phyloP scores from a whole-genome alignment of 1,140 invertebrate species.

The Dryas iulia region DNA sequence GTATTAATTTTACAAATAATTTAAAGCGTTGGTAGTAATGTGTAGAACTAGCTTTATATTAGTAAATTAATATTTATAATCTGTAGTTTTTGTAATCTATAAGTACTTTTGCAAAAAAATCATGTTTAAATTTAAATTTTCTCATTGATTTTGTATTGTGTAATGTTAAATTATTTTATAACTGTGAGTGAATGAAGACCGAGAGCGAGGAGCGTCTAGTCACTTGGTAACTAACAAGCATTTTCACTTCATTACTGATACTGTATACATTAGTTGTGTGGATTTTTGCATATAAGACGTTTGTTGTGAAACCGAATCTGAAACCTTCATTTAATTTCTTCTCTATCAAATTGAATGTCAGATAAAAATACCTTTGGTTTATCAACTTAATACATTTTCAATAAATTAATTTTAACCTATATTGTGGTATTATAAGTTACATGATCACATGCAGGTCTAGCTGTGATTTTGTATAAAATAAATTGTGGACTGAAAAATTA shows the following conservation, averaged over 20 bases:
- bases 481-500: no score
- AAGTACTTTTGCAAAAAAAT: neutral
- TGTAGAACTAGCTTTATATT: neutral
- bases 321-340: neutral
- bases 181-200: slow-evolving; percentile 9
- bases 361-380: no score
- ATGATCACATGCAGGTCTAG: no score
- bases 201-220: slow-evolving; percentile 3
- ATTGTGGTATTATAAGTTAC: no score
- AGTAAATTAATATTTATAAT: neutral
- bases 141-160: no score
- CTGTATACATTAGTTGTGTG: neutral
- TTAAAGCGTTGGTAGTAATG: neutral
- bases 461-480: no score
- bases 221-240: slow-evolving; percentile 40
- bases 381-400: no score
- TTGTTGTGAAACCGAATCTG: neutral
- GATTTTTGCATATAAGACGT: neutral
- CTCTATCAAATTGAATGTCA: no score
- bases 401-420: no score
- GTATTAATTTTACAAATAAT: neutral
- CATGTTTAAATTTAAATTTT: neutral
- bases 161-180: neutral
- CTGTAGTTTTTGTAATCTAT: neutral
- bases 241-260: slow-evolving; percentile 25